Conservation (phyloP, 2,888 invertebrate species). For the Scrobipalpa costella region DNA sequence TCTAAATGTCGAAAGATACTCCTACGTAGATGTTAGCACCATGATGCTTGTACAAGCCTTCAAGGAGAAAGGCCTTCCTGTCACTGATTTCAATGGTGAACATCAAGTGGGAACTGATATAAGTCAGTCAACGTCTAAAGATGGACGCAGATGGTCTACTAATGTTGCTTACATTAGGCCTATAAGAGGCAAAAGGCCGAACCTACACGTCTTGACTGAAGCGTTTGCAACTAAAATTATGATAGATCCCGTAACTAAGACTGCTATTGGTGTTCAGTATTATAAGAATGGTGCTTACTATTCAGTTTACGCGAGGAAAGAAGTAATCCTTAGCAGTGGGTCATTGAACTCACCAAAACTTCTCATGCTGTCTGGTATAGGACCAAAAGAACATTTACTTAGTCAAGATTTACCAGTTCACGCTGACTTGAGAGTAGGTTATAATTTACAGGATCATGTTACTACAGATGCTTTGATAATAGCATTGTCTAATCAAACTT, state of each 20-base stretch:
- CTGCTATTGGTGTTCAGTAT: constrained; percentile 68
- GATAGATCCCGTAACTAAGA: constrained; percentile 79
- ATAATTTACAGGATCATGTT: constrained; percentile 88
- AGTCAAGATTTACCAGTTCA: constrained; percentile 78
- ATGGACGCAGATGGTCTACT: constrained; percentile 82
- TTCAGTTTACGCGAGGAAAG: constrained; percentile 77
- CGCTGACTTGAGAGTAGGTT: constrained; percentile 85
- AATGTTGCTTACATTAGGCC: constrained; percentile 86
- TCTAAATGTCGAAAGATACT: constrained; percentile 83
- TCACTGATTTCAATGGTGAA: constrained; percentile 81
- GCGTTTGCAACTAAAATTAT: constrained; percentile 80
- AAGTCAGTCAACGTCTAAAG: constrained; percentile 81
- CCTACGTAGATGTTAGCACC: constrained; percentile 82
- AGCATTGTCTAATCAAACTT: constrained; percentile 76
- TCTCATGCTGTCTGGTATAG: constrained; percentile 85
- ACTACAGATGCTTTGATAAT: constrained; percentile 81
- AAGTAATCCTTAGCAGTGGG: constrained; percentile 83
- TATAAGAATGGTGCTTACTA: constrained; percentile 65
- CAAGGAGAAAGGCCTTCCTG: constrained; percentile 81
- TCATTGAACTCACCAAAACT: constrained; percentile 83
- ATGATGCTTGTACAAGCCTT: constrained; percentile 81
- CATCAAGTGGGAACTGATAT: constrained; percentile 83
- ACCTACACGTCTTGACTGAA: constrained; percentile 74
- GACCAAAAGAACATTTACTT: constrained; percentile 79
- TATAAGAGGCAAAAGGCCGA: constrained; percentile 76